These are phyloP conservation scores for Plusia festucae DNA, from an alignment of 2,888 invertebrate genomes.

Conservation along the genomic window DNA sequence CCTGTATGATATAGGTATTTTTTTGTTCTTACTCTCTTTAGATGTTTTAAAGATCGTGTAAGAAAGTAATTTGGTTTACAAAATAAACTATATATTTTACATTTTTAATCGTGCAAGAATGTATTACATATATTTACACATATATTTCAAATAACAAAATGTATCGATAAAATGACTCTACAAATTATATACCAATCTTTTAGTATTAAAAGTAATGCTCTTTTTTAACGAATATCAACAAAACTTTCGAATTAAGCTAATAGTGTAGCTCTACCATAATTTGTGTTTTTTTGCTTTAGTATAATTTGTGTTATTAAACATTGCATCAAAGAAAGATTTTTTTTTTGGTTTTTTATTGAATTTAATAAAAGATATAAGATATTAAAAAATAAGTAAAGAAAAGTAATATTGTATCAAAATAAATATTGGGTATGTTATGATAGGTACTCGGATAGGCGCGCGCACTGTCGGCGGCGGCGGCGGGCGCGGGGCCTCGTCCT, in stretches of 20 bases:
- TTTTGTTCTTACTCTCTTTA: too few species aligned
- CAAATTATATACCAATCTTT: not conserved
- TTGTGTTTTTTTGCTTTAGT: not conserved
- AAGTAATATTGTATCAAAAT: constrained; percentile 65
- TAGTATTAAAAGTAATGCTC: not conserved
- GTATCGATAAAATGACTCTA: too few species aligned
- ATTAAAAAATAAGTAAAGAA: too few species aligned
- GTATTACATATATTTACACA: too few species aligned
- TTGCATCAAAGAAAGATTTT: not conserved
- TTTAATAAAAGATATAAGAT: constrained; percentile 14
- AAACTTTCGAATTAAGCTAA: constrained; percentile 3
- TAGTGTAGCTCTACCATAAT: not conserved
- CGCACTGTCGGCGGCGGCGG: constrained; percentile 74
- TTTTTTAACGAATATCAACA: not conserved
- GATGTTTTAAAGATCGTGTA: too few species aligned
- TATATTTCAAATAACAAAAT: too few species aligned
- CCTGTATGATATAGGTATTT: too few species aligned
- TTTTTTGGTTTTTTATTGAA: constrained; percentile 7
- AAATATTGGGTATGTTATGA: constrained; percentile 69
- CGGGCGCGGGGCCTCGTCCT: constrained; percentile 78
- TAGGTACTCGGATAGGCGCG: constrained; percentile 79
- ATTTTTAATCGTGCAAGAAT: too few species aligned
- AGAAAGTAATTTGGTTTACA: too few species aligned
- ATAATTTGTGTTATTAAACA: not conserved
- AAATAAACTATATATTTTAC: too few species aligned